A percentile compares a stretch with the other conserved stretches of the same genome.
Conservation (phyloP, 2,888 invertebrate genomes). For the Xanthorhoe designata region DNA sequence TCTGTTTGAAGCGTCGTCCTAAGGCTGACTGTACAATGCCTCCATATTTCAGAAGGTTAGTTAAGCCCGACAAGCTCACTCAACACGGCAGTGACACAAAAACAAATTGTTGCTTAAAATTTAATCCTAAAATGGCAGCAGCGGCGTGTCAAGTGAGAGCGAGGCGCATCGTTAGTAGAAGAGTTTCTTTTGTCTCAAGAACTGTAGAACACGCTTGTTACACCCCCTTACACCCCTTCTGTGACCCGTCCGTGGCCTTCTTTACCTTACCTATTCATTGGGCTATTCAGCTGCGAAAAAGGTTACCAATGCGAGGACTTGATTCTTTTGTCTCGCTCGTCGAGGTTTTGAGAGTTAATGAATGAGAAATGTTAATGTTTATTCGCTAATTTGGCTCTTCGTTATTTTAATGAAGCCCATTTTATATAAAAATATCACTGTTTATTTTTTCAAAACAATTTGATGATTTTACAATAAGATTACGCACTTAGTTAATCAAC, state of each 20-base stretch:
- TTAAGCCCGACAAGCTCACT: constrained; percentile 28
- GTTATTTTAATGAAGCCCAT: background rate
- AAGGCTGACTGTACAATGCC: constrained; percentile 13
- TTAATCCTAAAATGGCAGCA: constrained; percentile 48
- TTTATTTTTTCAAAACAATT: too few relatives aligned
- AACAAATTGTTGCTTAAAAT: constrained; percentile 48
- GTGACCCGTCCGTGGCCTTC: constrained; percentile 66
- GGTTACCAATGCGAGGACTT: constrained; percentile 30
- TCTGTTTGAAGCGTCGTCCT: constrained; percentile 1
- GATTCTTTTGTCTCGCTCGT: constrained; percentile 27
- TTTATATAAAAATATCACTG: too few relatives aligned
- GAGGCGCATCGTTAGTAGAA: constrained; percentile 70
- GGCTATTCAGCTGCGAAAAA: constrained; percentile 41
- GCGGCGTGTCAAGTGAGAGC: constrained; percentile 61
- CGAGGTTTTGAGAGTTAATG: constrained; percentile 24
- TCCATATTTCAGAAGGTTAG: constrained; percentile 33
- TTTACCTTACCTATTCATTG: constrained; percentile 69
- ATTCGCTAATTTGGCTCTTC: background rate
- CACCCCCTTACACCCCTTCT: constrained; percentile 58
- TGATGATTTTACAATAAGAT: too few relatives aligned
- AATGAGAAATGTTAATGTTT: constrained; percentile 23
- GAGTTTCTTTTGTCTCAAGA: constrained; percentile 76
- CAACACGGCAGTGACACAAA: constrained; percentile 41
- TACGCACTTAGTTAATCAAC: too few relatives aligned
- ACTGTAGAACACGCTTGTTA: constrained; percentile 65